Evolutionary conservation across 2,113 vertebrate species (phyloP), one percentile per base, ranked within the genome.

Genomic region (Psittacula cyanocephala): DNA sequence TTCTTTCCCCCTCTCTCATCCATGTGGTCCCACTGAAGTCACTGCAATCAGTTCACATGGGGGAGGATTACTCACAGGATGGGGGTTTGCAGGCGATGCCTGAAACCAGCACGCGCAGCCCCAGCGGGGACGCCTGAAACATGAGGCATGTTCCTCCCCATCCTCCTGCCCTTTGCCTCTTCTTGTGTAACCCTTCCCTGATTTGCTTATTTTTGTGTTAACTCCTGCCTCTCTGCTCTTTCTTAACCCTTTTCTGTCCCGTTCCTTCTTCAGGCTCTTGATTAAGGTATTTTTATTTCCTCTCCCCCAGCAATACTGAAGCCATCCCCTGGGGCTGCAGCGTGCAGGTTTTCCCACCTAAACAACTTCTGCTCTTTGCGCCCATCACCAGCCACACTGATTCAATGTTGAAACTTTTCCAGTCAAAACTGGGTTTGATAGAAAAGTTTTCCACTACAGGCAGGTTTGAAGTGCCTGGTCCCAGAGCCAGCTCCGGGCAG

Each of bases 161-260:
- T 90, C 79, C 82, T 94, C 88, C 85, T 91, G 95, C 75, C 95
- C 95, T 95, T 95, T 86, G 91, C 89, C 77, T 94, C 81, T 50
- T 67, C 91, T 89, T 95, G 88, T 90, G 87, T 82, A 93, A 92
- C 95, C 76, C 79, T 90, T 80, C 76, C 68, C 41, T 50, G 49
- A 70, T 86, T 80, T 88, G 65, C 85, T 92, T 62, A 37, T 86
- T 81, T 90, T 81, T 43, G 2, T 53, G 14, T 78, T 92, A 81
- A 81, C 88, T 88, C 88, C 89, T 78, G 64, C 47, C 50, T 84
- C 70, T 84, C 95, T 63, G 78, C 52, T 85, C 68, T 33, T 68
- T 81, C 76, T 86, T 62, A 80, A 49, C 80, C 41, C 71, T 65
- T 79, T 75, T 60, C 69, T 71, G 28, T 37, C 70, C 86, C 9